Percentiles rank a stretch among this genome's conserved stretches.
These are phyloP conservation scores for Macrotus californicus DNA, from an alignment of 2,113 vertebrate species.

Conservation along the genomic window DNA sequence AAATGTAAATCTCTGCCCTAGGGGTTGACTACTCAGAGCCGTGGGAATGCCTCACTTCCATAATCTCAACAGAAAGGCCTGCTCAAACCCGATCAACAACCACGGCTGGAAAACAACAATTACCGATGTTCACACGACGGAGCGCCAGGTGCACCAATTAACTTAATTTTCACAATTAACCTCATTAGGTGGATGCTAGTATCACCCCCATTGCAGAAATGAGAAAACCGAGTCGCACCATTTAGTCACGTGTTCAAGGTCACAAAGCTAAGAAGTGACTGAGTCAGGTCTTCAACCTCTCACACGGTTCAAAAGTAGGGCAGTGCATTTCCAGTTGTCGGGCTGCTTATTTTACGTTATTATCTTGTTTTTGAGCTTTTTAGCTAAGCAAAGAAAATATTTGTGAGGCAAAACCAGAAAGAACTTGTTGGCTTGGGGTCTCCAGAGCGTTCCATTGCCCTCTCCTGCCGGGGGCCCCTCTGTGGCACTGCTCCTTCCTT, in stretches of 20 bases:
- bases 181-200: neutral
- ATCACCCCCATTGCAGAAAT: neutral
- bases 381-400: neutral
- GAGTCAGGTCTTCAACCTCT: neutral
- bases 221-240: neutral
- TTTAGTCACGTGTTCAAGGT: neutral
- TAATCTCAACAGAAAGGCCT: neutral
- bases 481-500: neutral
- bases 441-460: accelerated
- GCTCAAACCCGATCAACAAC: neutral
- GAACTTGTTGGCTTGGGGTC: neutral
- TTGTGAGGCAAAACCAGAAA: neutral
- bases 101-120: neutral
- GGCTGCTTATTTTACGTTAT: neutral
- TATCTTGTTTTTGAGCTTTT: neutral
- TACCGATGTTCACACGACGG: neutral
- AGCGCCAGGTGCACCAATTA: neutral
- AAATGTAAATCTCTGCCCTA: neutral
- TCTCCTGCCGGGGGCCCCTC: neutral
- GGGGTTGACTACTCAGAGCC: neutral
- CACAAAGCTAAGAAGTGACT: neutral
- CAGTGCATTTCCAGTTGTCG: neutral
- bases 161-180: neutral
- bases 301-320: neutral
- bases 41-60: neutral